These are phyloP conservation scores for Lasioglossum figueresi DNA, from an alignment of 2,888 invertebrate genomes.

Conservation along the genomic window DNA sequence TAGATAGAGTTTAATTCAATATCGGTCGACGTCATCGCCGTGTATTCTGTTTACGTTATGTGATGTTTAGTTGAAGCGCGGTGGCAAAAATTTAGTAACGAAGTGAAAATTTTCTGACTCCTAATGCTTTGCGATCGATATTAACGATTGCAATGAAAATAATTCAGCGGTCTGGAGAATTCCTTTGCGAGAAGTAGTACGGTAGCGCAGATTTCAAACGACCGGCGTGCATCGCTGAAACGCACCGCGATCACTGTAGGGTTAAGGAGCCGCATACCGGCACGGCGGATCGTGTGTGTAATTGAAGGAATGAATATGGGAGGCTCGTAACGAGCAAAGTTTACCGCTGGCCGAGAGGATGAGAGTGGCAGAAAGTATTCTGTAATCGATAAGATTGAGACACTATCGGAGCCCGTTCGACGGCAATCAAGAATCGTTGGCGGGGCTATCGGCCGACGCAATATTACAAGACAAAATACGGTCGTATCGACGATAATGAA, in stretches of 20 bases:
- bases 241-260: neutral
- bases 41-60: neutral
- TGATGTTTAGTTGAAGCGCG: neutral
- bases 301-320: neutral
- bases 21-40: neutral
- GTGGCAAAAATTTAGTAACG: neutral
- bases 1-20: neutral
- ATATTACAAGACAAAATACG: constrained; percentile 20
- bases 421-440: constrained; percentile 40
- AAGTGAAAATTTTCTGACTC: neutral
- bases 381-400: constrained; percentile 75
- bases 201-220: neutral
- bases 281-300: neutral
- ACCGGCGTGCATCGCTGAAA: neutral
- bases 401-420: constrained; percentile 45
- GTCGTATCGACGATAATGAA: constrained; percentile 48
- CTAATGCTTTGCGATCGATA: neutral
- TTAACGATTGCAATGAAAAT: neutral
- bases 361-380: neutral
- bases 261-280: neutral
- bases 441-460: constrained; percentile 5
- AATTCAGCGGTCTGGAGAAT: neutral
- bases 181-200: neutral
- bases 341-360: neutral
- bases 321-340: constrained; percentile 2